Base-by-base conservation (phyloP, 2,888 invertebrate species). In the Blomia tropicalis region DNA sequence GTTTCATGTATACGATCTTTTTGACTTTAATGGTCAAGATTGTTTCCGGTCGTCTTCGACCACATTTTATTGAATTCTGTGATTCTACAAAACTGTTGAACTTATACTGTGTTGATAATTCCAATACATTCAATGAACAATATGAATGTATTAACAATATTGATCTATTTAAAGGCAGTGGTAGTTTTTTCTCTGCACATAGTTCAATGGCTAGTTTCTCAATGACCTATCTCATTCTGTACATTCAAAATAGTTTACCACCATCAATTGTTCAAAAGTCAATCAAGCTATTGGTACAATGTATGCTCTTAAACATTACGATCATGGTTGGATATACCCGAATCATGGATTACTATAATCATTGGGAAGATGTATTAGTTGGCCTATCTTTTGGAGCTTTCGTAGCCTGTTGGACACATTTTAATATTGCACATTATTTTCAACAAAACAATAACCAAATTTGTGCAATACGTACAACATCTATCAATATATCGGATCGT, bases 1-100 rank as follows among this genome's bases (percentile, higher is more conserved):
- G 51, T 14, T 7, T 14, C 7, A 22, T 47, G 7, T 14, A 11
- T n/a, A 47, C 7, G 7, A n/a, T 7, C 7, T 27, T 47, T 22
- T 11, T 47, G 7, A 47, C 23, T 47, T 7, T 14, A 11, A 11
- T 47, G 7, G 51, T 47, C 11, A 47, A 47, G 22, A 47, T 19
- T 14, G n/a, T 27, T 25, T 7, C 22, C 14, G 51, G 51, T 47
- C 51, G 51, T 14, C 51, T 47, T 14, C 22, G 51, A 47, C 51
- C 51, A 11, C n/a, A 27, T 19, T 47, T 47, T 47, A 47, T 47
- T 47, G 51, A 47, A 47, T 47, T 47, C 14, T 47, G 51, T n/a
- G n/a, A 47, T 11, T n/a, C 51, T 47, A n/a, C n/a, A n/a, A n/a
- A n/a, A n/a, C n/a, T n/a, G n/a, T n/a, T n/a, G n/a, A 27, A 47